Evolutionary conservation across 35 echinoderm and acorn worm genomes (phyloP), one percentile per base, ranked within the genome.

Genomic region (Lytechinus variegatus): DNA sequence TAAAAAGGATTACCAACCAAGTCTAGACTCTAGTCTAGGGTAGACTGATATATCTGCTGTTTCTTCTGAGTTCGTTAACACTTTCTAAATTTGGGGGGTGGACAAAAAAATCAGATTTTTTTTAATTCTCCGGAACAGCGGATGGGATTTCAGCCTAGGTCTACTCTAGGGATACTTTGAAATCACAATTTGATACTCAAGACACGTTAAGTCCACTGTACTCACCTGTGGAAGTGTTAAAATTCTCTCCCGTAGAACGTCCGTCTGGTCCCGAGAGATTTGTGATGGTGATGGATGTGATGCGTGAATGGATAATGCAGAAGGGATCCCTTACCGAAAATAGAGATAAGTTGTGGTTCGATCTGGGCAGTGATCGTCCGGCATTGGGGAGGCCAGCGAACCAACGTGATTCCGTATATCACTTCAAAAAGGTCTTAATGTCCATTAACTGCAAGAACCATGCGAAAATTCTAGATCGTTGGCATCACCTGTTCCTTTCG

Each of bases 191-290:
- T 44, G 33, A 44, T 44, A 44, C 33, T 44, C 33, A 44, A 44
- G 33, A 44, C 33, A 44, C 33, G 33, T 44, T 1, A 44, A 44
- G 33, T 44, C 33, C 2, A 44, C 33, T 58, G 13, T 13, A 90
- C 88, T 90, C 88, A 90, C 88, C 88, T 90, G 88, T 52, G 11
- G 52, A 44, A 90, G 88, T 90, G 88, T 52, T 13, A 33, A 8
- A 9, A 52, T 90, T 90, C 29, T 54, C 88, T 90, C 88, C 29
- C 14, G 9, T 9, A 90, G 88, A 54, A 51, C 12, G 88, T 9
- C 52, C 9, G 12, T 27, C 29, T 90, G 88, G 88, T 90, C 88
- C 24, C 52, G 10, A 21, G 27, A 33, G 52, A 90, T 10, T 54
- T 90, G 28, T 9, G 29, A 44, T 52, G 88, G 52, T 90, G 88